Evolutionary conservation across 2,113 vertebrate species (phyloP).

Genomic region (Psophia crepitans): DNA sequence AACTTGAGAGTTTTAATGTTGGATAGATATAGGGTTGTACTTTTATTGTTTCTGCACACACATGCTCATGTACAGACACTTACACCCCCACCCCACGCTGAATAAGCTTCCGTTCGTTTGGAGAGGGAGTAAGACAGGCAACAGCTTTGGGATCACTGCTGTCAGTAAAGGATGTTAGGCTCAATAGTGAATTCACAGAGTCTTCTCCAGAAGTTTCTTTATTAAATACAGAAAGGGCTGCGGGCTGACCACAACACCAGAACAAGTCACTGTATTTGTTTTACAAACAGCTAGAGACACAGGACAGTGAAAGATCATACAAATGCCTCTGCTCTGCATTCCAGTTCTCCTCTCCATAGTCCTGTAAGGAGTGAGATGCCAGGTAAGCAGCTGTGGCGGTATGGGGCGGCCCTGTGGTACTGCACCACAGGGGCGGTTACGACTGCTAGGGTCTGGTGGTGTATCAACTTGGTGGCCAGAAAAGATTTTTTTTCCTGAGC

Average conservation of each 20-base stretch:
- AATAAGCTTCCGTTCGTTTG: background rate
- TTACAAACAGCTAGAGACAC: slow-evolving; percentile 14
- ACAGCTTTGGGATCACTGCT: background rate
- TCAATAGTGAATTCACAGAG: slow-evolving; percentile 38
- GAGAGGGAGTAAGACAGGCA: background rate
- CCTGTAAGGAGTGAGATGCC: background rate
- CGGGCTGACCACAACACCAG: slow-evolving; percentile 24
- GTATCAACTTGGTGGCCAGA: background rate
- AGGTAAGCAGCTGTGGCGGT: slow-evolving; percentile 5
- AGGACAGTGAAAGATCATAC: background rate
- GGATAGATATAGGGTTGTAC: background rate
- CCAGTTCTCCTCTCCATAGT: slow-evolving; percentile 36
- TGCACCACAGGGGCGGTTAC: background rate
- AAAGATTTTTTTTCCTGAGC: background rate
- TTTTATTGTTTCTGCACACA: background rate
- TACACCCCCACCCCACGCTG: background rate
- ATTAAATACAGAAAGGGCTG: slow-evolving; percentile 52
- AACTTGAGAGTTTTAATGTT: background rate
- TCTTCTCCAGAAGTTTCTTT: slow-evolving; percentile 61
- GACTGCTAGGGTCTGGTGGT: background rate
- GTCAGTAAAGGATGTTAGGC: background rate
- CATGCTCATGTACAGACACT: background rate
- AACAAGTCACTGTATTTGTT: background rate
- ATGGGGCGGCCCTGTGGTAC: slow-evolving; percentile 8
- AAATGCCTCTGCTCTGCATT: slow-evolving; percentile 26